Evolutionary conservation across 92 coral and sea anemone genomes (phyloP), one percentile per base, ranked within the genome.

Genomic region (Zoanthus sociatus): DNA sequence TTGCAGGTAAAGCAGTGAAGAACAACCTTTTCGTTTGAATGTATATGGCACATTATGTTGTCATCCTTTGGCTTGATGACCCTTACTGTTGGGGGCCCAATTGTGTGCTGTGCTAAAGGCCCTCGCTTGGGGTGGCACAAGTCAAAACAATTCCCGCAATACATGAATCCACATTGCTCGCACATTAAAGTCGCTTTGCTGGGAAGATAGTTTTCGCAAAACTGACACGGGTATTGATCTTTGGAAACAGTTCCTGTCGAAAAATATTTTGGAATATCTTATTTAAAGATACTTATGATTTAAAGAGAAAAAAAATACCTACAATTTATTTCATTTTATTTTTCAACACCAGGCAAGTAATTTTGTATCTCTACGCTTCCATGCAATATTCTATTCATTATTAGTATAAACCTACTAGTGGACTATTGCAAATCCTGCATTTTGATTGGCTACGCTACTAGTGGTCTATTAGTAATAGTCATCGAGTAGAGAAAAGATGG

Each of bases 71-170:
- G 84, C 88, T 84, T 94, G 6, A 61, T 26, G 92, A 92, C 45
- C 83, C 84, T 93, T 61, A 84, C 88, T 71, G 85, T 88, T 0
- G 98, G 94, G 74, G 98, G 95, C 47, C 94, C 94, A 48, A 94
- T 71, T 15, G 92, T 89, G 86, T 94, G 98, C 67, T 71, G 86
- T 9, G 98, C 94, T 74, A 94, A 89, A 12, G 98, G 98, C 16
- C 98, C 98, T 83, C 92, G 92, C 53, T 88, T 94, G 9, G 98
- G 98, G 82, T 94, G 98, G 78, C 94, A 94, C 72, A 88, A 72
- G 47, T 93, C 95, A 81, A 94, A 94, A 69, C 98, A 94, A 51
- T 92, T 84, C 17, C 98, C 95, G 72, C 98, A 94, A 86, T 94
- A 94, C 72, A 89, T 77, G 87, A 92, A 94, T 70, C 82, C 87